phyloP scores from a whole-genome alignment of 1,140 invertebrate genomes.

The Protaetia brevitarsis region DNA sequence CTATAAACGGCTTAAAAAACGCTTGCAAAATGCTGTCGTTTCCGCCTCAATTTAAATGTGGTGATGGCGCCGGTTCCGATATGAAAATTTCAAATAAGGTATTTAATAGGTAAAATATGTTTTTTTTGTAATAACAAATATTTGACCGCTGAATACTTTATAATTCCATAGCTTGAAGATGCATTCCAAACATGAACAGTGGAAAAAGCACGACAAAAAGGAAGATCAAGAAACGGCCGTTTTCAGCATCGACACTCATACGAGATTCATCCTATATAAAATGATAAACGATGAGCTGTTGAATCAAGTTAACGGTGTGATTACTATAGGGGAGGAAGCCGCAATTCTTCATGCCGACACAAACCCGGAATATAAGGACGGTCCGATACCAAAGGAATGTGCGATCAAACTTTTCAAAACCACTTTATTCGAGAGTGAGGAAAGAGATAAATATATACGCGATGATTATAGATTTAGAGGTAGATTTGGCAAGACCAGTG shows the following conservation, averaged over 20 bases:
- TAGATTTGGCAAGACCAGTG: conserved; percentile 46
- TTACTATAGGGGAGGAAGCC: conserved; percentile 81
- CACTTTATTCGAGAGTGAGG: conserved; percentile 85
- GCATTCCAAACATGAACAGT: conserved; percentile 61
- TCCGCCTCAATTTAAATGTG: conserved; percentile 79
- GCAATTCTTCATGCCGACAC: conserved; percentile 74
- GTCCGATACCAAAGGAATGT: conserved; percentile 59
- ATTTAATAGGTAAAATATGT: no score
- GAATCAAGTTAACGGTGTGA: conserved; percentile 75
- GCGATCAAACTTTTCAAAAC: conserved; percentile 91
- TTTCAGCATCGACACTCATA: conserved; percentile 78
- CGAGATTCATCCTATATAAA: conserved; percentile 78
- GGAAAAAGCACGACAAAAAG: conserved; percentile 74
- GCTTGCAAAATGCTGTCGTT: conserved; percentile 85
- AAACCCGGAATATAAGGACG: conserved; percentile 43
- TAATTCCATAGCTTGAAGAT: conserved; percentile 62
- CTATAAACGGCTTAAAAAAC: conserved; percentile 79
- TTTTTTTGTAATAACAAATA: no score
- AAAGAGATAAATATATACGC: conserved; percentile 84
- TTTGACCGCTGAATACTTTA: conserved; percentile 58
- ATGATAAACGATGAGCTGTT: conserved; percentile 74
- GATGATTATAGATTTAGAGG: conserved; percentile 84
- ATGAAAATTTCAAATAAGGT: no score
- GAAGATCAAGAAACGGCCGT: conserved; percentile 77
- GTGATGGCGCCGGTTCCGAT: conserved; percentile 84